Percentiles rank a stretch among this genome's conserved stretches.
Evolutionary conservation across 1,140 invertebrate species (phyloP).

Genomic region (Calliphora vicina): DNA sequence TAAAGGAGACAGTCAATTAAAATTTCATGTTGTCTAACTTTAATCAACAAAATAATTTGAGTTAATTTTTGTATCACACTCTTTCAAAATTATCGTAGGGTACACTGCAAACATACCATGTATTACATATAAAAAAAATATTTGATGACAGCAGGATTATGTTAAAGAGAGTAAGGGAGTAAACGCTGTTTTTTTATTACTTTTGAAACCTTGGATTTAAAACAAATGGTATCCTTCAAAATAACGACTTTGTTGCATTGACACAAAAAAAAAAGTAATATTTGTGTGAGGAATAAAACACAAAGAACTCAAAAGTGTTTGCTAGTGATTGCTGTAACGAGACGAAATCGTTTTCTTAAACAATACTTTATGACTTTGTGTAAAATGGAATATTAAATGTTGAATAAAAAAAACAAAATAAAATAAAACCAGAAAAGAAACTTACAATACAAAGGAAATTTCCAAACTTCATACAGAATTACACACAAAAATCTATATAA

Average conservation of each 20-base stretch:
- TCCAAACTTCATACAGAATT: background rate
- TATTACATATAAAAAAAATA: background rate
- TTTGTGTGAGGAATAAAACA: background rate
- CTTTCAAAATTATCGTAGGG: no score
- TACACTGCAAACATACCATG: no score
- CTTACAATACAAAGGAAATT: background rate
- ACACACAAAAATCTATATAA: background rate
- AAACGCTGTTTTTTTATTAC: background rate
- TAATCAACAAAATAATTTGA: no score
- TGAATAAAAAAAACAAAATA: background rate
- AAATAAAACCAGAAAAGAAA: background rate
- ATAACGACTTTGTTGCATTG: background rate
- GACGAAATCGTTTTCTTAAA: background rate
- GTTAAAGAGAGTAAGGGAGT: background rate
- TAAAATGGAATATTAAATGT: background rate
- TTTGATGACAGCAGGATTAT: background rate
- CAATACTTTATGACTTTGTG: background rate
- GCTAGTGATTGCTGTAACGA: background rate
- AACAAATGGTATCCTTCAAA: background rate
- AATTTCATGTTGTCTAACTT: no score
- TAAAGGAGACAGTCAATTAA: no score
- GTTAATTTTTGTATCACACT: no score
- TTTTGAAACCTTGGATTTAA: background rate
- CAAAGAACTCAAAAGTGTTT: background rate
- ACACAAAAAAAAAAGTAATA: background rate